These are phyloP conservation scores for Pogonophryne albipinna DNA, from an alignment of 2,797 vertebrate genomes.

Conservation along the genomic window DNA sequence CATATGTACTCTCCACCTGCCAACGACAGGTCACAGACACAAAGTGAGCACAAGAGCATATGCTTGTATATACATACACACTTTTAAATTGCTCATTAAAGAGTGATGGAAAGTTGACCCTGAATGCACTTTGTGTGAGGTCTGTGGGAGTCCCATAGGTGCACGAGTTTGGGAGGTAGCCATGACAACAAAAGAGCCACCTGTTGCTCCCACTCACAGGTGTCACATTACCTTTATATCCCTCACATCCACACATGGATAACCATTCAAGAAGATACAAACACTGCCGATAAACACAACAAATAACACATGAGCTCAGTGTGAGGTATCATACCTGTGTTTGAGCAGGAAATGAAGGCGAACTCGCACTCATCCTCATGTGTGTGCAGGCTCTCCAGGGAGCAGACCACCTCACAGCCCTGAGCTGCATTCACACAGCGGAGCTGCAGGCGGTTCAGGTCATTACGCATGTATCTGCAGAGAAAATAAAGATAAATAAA, in stretches of 20 bases:
- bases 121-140: conserved; percentile 25
- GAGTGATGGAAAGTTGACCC: conserved; percentile 58
- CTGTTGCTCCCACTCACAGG: conserved; percentile 57
- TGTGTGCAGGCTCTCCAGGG: conserved; percentile 89
- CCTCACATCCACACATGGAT: conserved; percentile 6
- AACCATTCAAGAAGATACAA: neutral
- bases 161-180: conserved; percentile 47
- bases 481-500: conserved; percentile 1
- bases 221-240: conserved; percentile 61
- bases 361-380: conserved; percentile 92
- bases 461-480: conserved; percentile 93
- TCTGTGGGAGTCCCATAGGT: conserved; percentile 38
- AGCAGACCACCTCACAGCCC: conserved; percentile 90
- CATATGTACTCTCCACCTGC: conserved; percentile 84
- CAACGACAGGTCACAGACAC: conserved; percentile 71
- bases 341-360: conserved; percentile 86
- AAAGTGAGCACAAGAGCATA: conserved; percentile 39
- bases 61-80: conserved; percentile 12
- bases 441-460: conserved; percentile 91
- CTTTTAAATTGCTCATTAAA: conserved; percentile 53
- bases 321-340: conserved; percentile 81
- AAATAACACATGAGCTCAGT: neutral
- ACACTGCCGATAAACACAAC: neutral
- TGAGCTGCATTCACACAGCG: conserved; percentile 88
- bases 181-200: conserved; percentile 72